These are phyloP conservation scores for Coptotermes formosanus DNA, from an alignment of 1,140 invertebrate species.

Conservation along the genomic window DNA sequence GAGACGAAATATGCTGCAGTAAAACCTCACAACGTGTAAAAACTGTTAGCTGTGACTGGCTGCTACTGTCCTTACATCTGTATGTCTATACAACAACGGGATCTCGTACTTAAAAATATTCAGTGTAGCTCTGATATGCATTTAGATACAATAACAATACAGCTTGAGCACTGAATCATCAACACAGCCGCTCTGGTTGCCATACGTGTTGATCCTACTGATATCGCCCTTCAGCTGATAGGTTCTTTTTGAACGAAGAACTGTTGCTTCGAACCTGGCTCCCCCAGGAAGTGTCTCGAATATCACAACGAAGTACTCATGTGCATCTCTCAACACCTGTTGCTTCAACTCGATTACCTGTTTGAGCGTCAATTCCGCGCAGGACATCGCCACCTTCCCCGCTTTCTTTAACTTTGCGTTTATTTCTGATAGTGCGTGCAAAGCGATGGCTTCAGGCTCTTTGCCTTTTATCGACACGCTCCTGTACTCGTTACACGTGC, in stretches of 20 bases:
- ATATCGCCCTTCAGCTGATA: constrained; percentile 50
- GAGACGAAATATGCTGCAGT: too few species aligned
- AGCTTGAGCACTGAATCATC: constrained; percentile 53
- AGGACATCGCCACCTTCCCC: constrained; percentile 46
- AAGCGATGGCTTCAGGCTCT: constrained; percentile 46
- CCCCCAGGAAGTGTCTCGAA: constrained; percentile 56
- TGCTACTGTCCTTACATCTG: too few species aligned
- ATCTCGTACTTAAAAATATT: too few species aligned
- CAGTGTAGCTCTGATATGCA: neutral
- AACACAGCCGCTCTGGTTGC: constrained; percentile 53
- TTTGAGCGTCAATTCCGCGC: constrained; percentile 52
- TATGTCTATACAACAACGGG: too few species aligned
- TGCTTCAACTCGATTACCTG: constrained; percentile 45
- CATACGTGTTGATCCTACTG: constrained; percentile 62
- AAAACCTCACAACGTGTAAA: too few species aligned
- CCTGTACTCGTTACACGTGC: constrained; percentile 63
- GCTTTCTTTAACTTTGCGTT: constrained; percentile 39
- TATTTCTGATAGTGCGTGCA: constrained; percentile 47
- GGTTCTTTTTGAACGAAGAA: constrained; percentile 36
- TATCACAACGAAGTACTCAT: constrained; percentile 50
- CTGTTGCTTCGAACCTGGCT: constrained; percentile 60
- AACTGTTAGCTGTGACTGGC: too few species aligned
- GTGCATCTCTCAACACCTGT: neutral
- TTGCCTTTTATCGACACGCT: constrained; percentile 45
- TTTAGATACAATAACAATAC: constrained; percentile 53